phyloP scores from a whole-genome alignment of 2,888 invertebrate genomes.

The Disparrhopalites patrizii region DNA sequence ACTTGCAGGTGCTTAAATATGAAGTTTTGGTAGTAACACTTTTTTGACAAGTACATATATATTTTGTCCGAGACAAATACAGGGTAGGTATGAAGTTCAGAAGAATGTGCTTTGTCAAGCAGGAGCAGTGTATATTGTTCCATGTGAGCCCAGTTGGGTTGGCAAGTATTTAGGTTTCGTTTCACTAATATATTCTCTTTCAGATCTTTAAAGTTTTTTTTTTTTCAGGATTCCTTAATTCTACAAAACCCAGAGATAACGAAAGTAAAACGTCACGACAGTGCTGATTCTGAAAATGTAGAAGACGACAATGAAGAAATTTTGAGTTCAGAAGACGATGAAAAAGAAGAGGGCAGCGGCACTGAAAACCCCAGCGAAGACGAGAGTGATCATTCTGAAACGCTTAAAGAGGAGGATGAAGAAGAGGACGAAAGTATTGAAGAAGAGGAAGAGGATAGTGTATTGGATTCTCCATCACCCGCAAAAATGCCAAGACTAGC shows the following conservation, averaged over 20 bases:
- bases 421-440: conserved; percentile 30
- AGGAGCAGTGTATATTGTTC: too few relatives aligned
- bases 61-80: too few relatives aligned
- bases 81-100: too few relatives aligned
- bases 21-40: not conserved
- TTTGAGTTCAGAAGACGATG: conserved; percentile 35
- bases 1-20: too few relatives aligned
- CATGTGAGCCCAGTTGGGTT: too few relatives aligned
- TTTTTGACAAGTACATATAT: not conserved
- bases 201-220: conserved; percentile 50
- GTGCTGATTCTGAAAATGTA: not conserved
- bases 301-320: conserved; percentile 38
- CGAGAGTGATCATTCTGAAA: conserved; percentile 23
- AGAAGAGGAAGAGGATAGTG: conserved; percentile 37
- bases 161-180: too few relatives aligned
- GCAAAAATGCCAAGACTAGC: not conserved
- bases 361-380: conserved; percentile 8
- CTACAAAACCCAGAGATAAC: conserved; percentile 63
- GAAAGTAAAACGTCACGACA: conserved; percentile 45
- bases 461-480: too few relatives aligned
- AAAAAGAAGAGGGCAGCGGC: not conserved
- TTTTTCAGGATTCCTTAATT: conserved; percentile 48
- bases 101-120: too few relatives aligned
- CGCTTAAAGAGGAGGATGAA: conserved; percentile 12
- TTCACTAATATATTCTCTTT: not conserved